phyloP scores from a whole-genome alignment of 2,888 invertebrate species.

The Diadromus collaris region DNA sequence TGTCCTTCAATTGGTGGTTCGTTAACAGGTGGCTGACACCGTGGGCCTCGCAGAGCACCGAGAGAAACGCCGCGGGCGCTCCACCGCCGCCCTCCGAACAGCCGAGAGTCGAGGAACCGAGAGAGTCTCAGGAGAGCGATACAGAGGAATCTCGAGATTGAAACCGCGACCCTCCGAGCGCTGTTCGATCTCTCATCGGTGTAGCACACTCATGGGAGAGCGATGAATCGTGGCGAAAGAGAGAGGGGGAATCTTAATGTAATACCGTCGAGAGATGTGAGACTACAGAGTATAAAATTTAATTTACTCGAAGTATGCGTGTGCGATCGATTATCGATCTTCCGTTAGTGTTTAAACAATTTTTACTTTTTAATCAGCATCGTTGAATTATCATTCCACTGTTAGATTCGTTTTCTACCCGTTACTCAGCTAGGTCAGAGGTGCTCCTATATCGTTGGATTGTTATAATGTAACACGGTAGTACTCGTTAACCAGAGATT shows the following conservation, averaged over 20 bases:
- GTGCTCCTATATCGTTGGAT: not conserved
- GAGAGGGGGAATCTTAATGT: not conserved
- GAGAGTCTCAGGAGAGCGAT: constrained; percentile 74
- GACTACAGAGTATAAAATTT: constrained; percentile 24
- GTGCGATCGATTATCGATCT: constrained; percentile 27
- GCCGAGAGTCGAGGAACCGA: constrained; percentile 67
- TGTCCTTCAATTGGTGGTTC: constrained; percentile 85
- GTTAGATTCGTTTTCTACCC: not conserved
- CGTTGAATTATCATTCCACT: constrained; percentile 36
- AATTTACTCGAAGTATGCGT: constrained; percentile 3
- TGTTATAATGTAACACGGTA: constrained; percentile 1
- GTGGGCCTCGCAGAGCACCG: constrained; percentile 81
- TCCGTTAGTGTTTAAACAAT: constrained; percentile 45
- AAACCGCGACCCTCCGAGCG: not conserved
- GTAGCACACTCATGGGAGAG: constrained; percentile 12
- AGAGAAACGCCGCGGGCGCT: constrained; percentile 66
- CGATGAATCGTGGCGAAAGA: not conserved
- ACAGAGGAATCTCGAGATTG: constrained; percentile 72
- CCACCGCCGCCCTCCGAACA: constrained; percentile 10
- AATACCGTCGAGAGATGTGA: constrained; percentile 22
- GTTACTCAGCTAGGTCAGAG: not conserved
- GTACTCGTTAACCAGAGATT: constrained; percentile 15
- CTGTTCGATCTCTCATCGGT: constrained; percentile 12
- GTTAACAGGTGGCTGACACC: constrained; percentile 86
- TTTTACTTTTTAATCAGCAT: not conserved